Percentiles rank a stretch among this genome's conserved stretches.
Conservation (phyloP, 2,797 vertebrate species). For the Champsocephalus esox region DNA sequence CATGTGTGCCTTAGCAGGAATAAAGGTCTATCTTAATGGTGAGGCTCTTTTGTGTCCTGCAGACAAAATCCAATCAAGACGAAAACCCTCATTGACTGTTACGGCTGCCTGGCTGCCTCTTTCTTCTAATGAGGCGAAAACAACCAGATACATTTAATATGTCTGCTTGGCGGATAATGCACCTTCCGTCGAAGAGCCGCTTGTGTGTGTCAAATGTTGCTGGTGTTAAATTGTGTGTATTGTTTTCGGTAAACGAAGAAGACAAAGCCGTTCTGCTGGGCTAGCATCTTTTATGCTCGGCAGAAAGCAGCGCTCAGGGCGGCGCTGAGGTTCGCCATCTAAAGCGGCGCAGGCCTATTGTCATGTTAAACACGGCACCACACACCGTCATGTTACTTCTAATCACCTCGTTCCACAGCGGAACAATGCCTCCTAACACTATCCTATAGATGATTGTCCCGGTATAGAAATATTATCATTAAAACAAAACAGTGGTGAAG, state of each 20-base stretch:
- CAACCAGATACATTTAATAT: conserved; percentile 94
- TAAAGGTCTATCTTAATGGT: conserved; percentile 99
- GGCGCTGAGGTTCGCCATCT: conserved; percentile 74
- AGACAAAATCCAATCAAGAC: conserved; percentile 99
- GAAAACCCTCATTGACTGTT: conserved; percentile 95
- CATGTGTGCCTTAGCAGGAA: conserved; percentile 78
- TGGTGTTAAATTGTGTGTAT: conserved; percentile 90
- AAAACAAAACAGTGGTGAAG: conserved; percentile 66
- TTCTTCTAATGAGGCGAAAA: conserved; percentile 86
- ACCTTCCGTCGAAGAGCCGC: conserved; percentile 87
- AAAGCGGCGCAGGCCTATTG: conserved; percentile 75
- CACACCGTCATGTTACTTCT: conserved; percentile 75
- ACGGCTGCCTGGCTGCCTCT: conserved; percentile 91
- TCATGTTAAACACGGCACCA: conserved; percentile 82
- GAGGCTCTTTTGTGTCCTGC: conserved; percentile 97
- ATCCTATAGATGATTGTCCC: conserved; percentile 74
- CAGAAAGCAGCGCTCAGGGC: conserved; percentile 66
- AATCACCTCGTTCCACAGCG: conserved; percentile 74
- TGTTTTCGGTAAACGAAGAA: conserved; percentile 90
- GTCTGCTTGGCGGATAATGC: conserved; percentile 87
- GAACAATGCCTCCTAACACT: conserved; percentile 70
- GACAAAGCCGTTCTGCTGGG: conserved; percentile 83
- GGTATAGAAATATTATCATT: conserved; percentile 73
- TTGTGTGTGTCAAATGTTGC: conserved; percentile 87
- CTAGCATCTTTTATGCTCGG: conserved; percentile 79